Base-by-base conservation (phyloP, 2,113 vertebrate genomes). In the Myotis brandtii region DNA sequence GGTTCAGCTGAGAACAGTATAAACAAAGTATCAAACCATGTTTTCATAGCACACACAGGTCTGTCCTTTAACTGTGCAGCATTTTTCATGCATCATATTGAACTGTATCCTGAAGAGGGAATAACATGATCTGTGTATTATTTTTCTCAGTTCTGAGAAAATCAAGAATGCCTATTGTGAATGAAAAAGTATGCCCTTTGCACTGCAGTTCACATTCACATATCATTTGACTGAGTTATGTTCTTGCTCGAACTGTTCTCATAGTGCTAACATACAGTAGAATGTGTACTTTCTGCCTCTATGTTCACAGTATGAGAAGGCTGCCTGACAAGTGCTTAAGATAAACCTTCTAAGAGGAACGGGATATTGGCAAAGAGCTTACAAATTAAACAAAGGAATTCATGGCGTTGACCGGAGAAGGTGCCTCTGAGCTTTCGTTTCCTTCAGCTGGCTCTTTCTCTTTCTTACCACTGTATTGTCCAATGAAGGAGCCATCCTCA, bases 401-500 rank as follows among this genome's bases (percentile, higher is more conserved):
- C 99, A 99, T 99, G 98, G 99, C 99, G 64, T 99, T 99, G 97
- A 99, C 98, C 12, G 99, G 99, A 97, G 99, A 99, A 34, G 99
- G 99, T 94, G 99, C 99, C 98, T 99, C 99, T 23, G 99, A 99
- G 98, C 99, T 99, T 98, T 99, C 99, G 16, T 99, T 99, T 96
- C 99, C 99, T 98, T 99, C 99, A 2, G 98, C 99, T 9, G 98
- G 99, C 97, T 99, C 99, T 98, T 99, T 99, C 98, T 99, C 99
- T 97, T 99, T 99, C 98, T 99, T 99, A 82, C 99, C 99, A 91
- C 99, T 99, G 97, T 99, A 99, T 96, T 99, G 99, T 98, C 99
- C 99, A 95, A 99, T 99, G 98, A 99, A 99, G 43, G 99, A 99
- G 97, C 99, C 99, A 92, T 99, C 99, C 98, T 99, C 99, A 98